Conservation (phyloP, 92 coral and sea anemone species). For the Heteractis magnifica region DNA sequence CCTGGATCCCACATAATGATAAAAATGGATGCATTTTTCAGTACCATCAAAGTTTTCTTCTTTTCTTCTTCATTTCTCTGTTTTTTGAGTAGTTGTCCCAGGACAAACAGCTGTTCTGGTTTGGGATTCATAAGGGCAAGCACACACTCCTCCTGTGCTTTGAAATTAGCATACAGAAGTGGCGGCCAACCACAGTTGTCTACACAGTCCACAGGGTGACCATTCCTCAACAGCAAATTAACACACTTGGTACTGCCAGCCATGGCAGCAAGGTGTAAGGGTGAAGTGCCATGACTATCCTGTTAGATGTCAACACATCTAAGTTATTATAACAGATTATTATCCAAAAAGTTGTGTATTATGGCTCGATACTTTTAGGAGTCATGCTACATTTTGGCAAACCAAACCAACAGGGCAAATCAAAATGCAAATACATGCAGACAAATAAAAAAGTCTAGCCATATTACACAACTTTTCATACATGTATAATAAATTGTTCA, state of each 20-base stretch:
- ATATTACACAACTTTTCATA: too few species aligned
- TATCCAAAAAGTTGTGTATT: too few species aligned
- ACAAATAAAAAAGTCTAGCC: too few species aligned
- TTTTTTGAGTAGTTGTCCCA: conserved; percentile 69
- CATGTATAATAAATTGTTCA: too few species aligned
- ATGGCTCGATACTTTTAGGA: too few species aligned
- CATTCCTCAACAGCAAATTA: conserved; percentile 61
- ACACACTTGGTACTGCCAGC: conserved; percentile 84
- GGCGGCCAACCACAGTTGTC: conserved; percentile 98
- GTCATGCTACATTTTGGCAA: too few species aligned
- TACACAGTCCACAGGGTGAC: conserved; percentile 87
- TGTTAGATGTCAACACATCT: conserved; percentile 1
- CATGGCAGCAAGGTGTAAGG: conserved; percentile 95
- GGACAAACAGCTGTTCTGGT: conserved; percentile 88
- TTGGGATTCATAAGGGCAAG: conserved; percentile 92
- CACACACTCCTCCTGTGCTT: conserved; percentile 95
- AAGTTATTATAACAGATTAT: too few species aligned
- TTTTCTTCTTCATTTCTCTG: conserved; percentile 63
- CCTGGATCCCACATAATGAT: not conserved
- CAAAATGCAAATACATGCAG: too few species aligned
- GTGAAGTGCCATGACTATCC: conserved; percentile 85
- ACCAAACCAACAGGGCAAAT: too few species aligned
- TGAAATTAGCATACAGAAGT: conserved; percentile 89
- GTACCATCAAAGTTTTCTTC: conserved; percentile 76
- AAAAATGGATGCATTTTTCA: not conserved